Evolutionary conservation across 2,797 vertebrate species (phyloP).

Genomic region (Linurgus olivaceus): DNA sequence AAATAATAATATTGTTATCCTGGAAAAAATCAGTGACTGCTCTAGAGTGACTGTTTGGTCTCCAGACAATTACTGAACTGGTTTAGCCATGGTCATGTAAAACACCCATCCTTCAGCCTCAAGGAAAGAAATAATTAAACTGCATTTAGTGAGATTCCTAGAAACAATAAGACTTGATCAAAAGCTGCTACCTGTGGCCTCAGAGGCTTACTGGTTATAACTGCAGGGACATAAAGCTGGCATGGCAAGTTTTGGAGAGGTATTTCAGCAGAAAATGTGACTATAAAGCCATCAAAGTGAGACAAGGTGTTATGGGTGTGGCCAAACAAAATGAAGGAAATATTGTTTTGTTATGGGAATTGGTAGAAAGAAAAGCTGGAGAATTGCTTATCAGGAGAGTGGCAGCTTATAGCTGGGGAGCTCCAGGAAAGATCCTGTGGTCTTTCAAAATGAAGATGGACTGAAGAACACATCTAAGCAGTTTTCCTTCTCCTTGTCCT

Average conservation of each 20-base stretch:
- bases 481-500: not conserved
- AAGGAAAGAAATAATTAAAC: conserved; percentile 11
- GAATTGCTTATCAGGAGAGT: not conserved
- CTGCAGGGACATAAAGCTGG: not conserved
- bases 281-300: not conserved
- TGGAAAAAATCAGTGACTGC: conserved; percentile 16
- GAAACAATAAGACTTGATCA: not conserved
- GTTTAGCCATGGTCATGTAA: not conserved
- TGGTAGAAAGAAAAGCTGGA: not conserved
- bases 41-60: not conserved
- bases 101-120: not conserved
- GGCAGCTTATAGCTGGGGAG: not conserved
- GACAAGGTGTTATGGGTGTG: not conserved
- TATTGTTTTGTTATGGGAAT: not conserved
- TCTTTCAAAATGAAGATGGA: not conserved
- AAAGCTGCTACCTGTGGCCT: not conserved
- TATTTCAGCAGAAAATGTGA: not conserved
- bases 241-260: not conserved
- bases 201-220: not conserved
- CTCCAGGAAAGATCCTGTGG: not conserved
- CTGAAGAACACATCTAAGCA: not conserved
- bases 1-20: conserved; percentile 52
- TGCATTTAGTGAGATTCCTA: not conserved
- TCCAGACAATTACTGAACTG: conserved; percentile 45
- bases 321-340: not conserved